These are phyloP conservation scores for Sicus ferrugineus DNA, from an alignment of 2,888 invertebrate genomes.

Conservation along the genomic window DNA sequence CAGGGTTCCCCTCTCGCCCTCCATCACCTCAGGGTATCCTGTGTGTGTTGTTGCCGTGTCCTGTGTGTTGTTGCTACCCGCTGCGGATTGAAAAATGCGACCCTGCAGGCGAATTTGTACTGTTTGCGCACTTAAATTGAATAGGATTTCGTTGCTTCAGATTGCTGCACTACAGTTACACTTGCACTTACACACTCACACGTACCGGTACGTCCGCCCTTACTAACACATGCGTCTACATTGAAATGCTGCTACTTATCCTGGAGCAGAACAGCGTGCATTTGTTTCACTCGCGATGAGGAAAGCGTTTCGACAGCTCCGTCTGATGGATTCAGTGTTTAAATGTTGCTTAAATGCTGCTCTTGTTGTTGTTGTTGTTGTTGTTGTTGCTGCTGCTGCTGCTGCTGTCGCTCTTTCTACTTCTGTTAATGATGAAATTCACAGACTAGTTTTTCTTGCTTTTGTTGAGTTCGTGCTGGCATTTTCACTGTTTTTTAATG, in stretches of 20 bases:
- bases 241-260: conserved; percentile 35
- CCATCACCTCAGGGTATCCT: too few species aligned
- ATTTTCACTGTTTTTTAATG: background rate
- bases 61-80: background rate
- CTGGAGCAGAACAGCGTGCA: conserved; percentile 17
- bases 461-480: background rate
- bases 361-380: conserved; percentile 4
- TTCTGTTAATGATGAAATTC: too few species aligned
- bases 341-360: background rate
- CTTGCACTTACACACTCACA: background rate
- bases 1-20: too few species aligned
- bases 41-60: background rate
- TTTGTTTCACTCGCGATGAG: conserved; percentile 25
- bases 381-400: background rate
- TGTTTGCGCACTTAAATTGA: conserved; percentile 33
- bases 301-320: conserved; percentile 9
- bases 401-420: background rate
- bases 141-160: conserved; percentile 28
- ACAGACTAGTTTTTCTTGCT: too few species aligned
- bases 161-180: background rate
- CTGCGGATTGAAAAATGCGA: conserved; percentile 28
- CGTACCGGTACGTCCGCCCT: background rate
- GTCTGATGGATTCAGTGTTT: conserved; percentile 8
- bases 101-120: conserved; percentile 18
- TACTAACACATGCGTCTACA: background rate